Conservation (phyloP, 2,113 vertebrate genomes). For the Chamaetylas fuelleborni region DNA sequence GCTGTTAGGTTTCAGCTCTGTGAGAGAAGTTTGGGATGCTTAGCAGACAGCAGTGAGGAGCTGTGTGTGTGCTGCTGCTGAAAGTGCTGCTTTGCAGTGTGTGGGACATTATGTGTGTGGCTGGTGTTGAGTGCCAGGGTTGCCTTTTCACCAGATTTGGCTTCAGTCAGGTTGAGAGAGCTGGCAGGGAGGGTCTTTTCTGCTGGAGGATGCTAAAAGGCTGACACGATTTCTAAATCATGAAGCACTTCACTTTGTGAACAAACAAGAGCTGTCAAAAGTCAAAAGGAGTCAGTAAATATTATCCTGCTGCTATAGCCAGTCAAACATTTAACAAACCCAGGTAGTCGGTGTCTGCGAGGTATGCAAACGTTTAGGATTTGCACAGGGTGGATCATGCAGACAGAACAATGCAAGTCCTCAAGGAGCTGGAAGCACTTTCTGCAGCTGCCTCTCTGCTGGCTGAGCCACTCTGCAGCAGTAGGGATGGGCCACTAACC, state of each 20-base stretch:
- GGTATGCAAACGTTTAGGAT: background rate
- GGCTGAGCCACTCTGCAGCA: background rate
- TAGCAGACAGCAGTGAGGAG: background rate
- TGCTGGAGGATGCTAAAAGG: background rate
- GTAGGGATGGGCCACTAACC: background rate
- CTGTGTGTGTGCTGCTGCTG: background rate
- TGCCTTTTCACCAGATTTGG: background rate
- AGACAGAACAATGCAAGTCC: background rate
- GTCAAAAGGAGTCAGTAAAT: background rate
- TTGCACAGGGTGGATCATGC: background rate
- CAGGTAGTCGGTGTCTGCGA: fast-evolving
- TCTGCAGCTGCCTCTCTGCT: background rate
- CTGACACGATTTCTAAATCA: background rate
- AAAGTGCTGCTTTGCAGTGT: background rate
- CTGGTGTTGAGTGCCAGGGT: background rate
- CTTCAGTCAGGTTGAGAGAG: background rate
- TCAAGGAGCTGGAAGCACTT: background rate
- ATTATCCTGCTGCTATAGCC: background rate
- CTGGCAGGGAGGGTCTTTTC: background rate
- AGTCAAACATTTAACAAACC: background rate
- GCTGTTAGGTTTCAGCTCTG: background rate
- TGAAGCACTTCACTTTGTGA: background rate
- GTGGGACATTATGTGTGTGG: background rate
- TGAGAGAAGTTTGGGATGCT: background rate
- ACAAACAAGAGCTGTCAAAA: background rate